Conservation (phyloP, 2,888 invertebrate genomes). For the Ametastegia equiseti region DNA sequence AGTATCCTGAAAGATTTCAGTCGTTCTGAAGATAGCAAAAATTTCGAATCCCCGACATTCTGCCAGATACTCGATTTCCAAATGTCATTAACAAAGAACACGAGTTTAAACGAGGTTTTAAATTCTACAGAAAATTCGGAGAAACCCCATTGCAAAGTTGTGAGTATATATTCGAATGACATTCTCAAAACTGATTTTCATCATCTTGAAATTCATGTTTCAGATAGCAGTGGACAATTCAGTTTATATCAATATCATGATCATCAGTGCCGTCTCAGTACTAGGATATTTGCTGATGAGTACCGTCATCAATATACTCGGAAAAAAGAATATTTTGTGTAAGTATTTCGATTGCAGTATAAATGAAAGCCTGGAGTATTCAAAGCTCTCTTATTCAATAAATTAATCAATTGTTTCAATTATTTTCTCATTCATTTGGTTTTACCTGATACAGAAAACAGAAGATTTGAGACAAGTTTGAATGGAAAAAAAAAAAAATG, state of each 20-base stretch:
- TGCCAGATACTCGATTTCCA: conserved; percentile 66
- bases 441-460: too few relatives aligned
- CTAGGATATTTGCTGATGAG: conserved; percentile 57
- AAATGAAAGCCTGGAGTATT: too few relatives aligned
- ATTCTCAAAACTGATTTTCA: background rate
- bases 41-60: conserved; percentile 62
- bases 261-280: conserved; percentile 55
- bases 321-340: conserved; percentile 62
- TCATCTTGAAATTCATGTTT: conserved; percentile 44
- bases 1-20: conserved; percentile 75
- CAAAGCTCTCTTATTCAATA: too few relatives aligned
- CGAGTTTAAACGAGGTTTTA: too few relatives aligned
- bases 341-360: conserved; percentile 53
- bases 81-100: background rate
- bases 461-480: too few relatives aligned
- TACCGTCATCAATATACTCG: conserved; percentile 56
- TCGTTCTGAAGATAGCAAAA: conserved; percentile 38
- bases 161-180: background rate
- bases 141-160: background rate
- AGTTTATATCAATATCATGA: conserved; percentile 62
- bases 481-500: too few relatives aligned
- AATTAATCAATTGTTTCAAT: too few relatives aligned
- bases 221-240: conserved; percentile 56
- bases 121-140: background rate
- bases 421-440: too few relatives aligned